phyloP scores from a whole-genome alignment of 1,140 invertebrate species.

The Gryon sp. region DNA sequence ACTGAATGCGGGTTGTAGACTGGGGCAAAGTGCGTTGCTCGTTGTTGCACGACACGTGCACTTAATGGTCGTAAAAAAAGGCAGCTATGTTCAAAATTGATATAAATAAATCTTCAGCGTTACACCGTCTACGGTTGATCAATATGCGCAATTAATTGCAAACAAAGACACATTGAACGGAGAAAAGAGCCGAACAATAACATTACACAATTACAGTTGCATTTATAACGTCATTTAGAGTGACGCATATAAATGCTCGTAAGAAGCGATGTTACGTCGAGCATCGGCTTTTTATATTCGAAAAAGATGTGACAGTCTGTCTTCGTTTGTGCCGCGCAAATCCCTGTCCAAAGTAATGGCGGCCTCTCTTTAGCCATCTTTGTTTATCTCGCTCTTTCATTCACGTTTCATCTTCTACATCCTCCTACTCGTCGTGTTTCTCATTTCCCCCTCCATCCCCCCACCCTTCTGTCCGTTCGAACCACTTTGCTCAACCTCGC shows the following conservation, averaged over 20 bases:
- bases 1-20: slow-evolving; percentile 21
- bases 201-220: slow-evolving; percentile 51
- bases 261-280: slow-evolving; percentile 46
- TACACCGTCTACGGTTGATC: slow-evolving; percentile 17
- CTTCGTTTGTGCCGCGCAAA: slow-evolving; percentile 30
- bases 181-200: slow-evolving; percentile 29
- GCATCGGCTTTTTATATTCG: slow-evolving; percentile 43
- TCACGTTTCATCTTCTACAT: slow-evolving; percentile 11
- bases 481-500: slow-evolving; percentile 33
- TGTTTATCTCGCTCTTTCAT: slow-evolving; percentile 30
- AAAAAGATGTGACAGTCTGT: slow-evolving; percentile 43
- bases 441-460: slow-evolving; percentile 23
- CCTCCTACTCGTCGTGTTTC: slow-evolving; percentile 30
- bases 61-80: slow-evolving; percentile 32
- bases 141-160: slow-evolving; percentile 46
- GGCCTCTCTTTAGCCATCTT: slow-evolving; percentile 22
- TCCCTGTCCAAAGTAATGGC: slow-evolving; percentile 27
- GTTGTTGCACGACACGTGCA: slow-evolving; percentile 33
- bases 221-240: slow-evolving; percentile 44
- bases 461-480: too few species aligned
- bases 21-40: slow-evolving; percentile 18
- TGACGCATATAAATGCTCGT: slow-evolving; percentile 57
- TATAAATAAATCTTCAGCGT: slow-evolving; percentile 39
- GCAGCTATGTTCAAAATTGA: slow-evolving; percentile 23
- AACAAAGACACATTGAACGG: slow-evolving; percentile 38